A percentile compares a stretch with the other conserved stretches of the same genome.
Evolutionary conservation across 2,113 vertebrate species (phyloP).

Genomic region (Zingel zingel): DNA sequence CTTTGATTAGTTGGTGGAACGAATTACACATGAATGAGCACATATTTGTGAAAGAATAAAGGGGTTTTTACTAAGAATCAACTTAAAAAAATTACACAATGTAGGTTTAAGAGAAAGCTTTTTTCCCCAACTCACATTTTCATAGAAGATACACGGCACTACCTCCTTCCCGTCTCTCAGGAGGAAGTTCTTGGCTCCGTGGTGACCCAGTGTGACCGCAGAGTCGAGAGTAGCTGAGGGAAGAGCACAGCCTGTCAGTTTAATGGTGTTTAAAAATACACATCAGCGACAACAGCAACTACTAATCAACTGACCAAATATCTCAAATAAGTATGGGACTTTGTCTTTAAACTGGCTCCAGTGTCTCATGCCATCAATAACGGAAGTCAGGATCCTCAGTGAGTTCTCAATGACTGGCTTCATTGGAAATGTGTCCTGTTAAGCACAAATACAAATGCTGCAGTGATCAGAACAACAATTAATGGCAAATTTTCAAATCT

Average conservation of each 20-base stretch:
- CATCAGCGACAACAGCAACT: background rate
- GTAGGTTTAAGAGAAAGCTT: background rate
- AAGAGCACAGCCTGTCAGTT: constrained; percentile 36
- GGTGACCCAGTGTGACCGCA: constrained; percentile 89
- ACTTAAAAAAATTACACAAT: too few species aligned
- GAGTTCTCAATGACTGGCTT: constrained; percentile 85
- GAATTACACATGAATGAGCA: too few species aligned
- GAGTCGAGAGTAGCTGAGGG: constrained; percentile 91
- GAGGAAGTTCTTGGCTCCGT: constrained; percentile 92
- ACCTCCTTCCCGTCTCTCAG: constrained; percentile 90
- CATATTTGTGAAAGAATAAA: too few species aligned
- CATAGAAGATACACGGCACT: constrained; percentile 92
- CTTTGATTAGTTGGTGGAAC: too few species aligned
- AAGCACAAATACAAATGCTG: constrained; percentile 20
- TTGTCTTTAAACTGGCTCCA: constrained; percentile 91
- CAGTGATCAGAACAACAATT: background rate
- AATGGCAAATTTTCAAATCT: background rate
- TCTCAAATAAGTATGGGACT: constrained; percentile 89
- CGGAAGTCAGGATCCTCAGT: constrained; percentile 90
- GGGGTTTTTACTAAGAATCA: too few species aligned
- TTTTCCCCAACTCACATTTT: constrained; percentile 89
- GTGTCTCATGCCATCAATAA: constrained; percentile 92
- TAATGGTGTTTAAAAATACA: constrained; percentile 2
- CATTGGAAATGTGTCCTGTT: constrained; percentile 71
- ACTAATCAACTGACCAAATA: constrained; percentile 88